Conservation (phyloP, 2,797 vertebrate genomes). For the Erpetoichthys calabaricus region DNA sequence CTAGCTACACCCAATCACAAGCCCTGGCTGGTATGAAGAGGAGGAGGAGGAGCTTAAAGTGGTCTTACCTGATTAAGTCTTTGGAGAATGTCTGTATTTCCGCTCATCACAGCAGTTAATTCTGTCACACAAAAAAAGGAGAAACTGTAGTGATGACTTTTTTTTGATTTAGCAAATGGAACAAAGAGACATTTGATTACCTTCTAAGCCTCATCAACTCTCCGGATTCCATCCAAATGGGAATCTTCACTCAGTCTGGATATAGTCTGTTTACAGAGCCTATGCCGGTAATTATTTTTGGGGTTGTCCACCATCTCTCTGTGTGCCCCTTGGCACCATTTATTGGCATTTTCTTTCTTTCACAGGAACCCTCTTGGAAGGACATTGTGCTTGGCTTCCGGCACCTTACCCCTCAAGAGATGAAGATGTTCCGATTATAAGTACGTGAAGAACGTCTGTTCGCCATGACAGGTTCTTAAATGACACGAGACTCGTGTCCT, state of each 20-base stretch:
- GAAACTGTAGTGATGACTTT: too few species aligned
- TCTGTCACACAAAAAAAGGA: too few species aligned
- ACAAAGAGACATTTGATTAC: slow-evolving; percentile 81
- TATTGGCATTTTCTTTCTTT: too few species aligned
- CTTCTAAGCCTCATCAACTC: slow-evolving; percentile 54
- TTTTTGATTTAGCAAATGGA: slow-evolving; percentile 61
- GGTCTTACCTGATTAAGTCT: too few species aligned
- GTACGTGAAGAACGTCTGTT: too few species aligned
- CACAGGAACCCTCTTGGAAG: slow-evolving; percentile 79
- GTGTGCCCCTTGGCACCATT: slow-evolving; percentile 13
- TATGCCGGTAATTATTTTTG: slow-evolving; percentile 47
- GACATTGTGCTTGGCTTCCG: slow-evolving; percentile 81
- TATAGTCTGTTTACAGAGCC: slow-evolving; percentile 70
- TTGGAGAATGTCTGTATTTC: too few species aligned
- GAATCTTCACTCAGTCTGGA: slow-evolving; percentile 77
- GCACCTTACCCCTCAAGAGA: slow-evolving; percentile 60
- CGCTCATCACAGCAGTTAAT: too few species aligned
- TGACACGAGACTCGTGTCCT: not conserved
- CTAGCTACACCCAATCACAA: too few species aligned
- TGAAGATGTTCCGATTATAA: slow-evolving; percentile 79
- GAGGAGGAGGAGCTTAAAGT: too few species aligned
- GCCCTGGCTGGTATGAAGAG: too few species aligned
- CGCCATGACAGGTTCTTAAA: not conserved
- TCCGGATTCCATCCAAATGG: slow-evolving; percentile 63
- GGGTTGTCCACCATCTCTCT: not conserved